These are phyloP conservation scores for Oreonectes daqikongensis DNA, from an alignment of 2,797 vertebrate species.

Conservation along the genomic window DNA sequence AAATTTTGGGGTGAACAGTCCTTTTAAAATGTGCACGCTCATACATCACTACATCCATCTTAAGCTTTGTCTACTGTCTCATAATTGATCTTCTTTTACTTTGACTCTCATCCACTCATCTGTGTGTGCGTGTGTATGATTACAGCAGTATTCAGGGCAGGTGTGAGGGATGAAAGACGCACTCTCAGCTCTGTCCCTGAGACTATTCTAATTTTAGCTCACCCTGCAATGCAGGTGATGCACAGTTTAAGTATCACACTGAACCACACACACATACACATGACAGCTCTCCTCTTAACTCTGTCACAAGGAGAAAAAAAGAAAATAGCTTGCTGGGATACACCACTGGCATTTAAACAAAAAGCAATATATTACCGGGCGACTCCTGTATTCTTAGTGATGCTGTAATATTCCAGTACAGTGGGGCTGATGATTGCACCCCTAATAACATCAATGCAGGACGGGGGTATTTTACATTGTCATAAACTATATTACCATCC, in stretches of 20 bases:
- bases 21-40: neutral
- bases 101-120: constrained; percentile 8
- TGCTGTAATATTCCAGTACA: neutral
- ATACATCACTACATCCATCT: constrained; percentile 29
- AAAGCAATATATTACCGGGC: neutral
- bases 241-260: constrained; percentile 33
- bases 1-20: no score
- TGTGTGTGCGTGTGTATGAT: constrained; percentile 1
- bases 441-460: no score
- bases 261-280: constrained; percentile 24
- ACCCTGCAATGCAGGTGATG: constrained; percentile 71
- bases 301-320: neutral
- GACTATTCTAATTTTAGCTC: constrained; percentile 69
- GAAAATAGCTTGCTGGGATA: neutral
- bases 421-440: neutral
- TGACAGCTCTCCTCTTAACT: constrained; percentile 9
- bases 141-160: constrained; percentile 42
- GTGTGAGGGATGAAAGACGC: constrained; percentile 50
- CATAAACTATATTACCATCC: no score
- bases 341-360: neutral
- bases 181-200: constrained; percentile 48
- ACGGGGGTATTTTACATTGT: no score
- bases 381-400: neutral
- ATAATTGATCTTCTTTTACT: constrained; percentile 25
- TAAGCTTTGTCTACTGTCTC: neutral